Conservation (phyloP, 1,140 invertebrate species). For the Andrena cerasifolii region DNA sequence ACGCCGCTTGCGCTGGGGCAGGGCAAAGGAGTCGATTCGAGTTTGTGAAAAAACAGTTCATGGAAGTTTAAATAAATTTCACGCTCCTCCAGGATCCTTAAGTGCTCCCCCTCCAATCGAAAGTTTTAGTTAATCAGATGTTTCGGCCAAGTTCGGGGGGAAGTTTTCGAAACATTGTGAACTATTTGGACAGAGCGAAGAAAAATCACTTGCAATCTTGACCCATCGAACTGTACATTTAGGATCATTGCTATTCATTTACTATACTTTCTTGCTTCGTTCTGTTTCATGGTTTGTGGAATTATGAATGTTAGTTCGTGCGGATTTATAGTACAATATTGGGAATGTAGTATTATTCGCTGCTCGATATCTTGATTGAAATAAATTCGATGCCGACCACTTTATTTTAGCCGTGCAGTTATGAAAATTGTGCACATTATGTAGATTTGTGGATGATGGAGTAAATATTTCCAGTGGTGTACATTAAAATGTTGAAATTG, state of each 20-base stretch:
- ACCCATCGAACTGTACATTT: neutral
- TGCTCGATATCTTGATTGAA: too few relatives aligned
- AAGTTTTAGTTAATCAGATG: neutral
- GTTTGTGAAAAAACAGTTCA: neutral
- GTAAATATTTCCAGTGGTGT: too few relatives aligned
- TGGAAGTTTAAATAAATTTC: conserved; percentile 7
- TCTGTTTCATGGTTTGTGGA: neutral
- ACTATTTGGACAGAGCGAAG: neutral
- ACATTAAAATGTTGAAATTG: too few relatives aligned
- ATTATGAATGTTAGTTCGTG: too few relatives aligned
- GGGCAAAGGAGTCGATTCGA: neutral
- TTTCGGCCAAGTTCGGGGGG: neutral
- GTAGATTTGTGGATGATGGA: too few relatives aligned
- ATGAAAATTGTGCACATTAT: too few relatives aligned
- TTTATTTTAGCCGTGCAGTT: too few relatives aligned
- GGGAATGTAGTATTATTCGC: too few relatives aligned
- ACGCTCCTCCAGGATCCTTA: neutral
- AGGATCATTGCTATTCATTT: neutral
- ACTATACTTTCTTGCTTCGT: neutral
- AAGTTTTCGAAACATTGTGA: neutral
- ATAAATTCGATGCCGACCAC: too few relatives aligned
- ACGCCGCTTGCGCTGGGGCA: neutral
- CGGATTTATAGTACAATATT: too few relatives aligned
- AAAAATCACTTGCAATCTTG: neutral
- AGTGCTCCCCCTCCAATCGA: neutral